Evolutionary conservation across 2,888 invertebrate species (phyloP).

Genomic region (Drosophila fulvimacula): DNA sequence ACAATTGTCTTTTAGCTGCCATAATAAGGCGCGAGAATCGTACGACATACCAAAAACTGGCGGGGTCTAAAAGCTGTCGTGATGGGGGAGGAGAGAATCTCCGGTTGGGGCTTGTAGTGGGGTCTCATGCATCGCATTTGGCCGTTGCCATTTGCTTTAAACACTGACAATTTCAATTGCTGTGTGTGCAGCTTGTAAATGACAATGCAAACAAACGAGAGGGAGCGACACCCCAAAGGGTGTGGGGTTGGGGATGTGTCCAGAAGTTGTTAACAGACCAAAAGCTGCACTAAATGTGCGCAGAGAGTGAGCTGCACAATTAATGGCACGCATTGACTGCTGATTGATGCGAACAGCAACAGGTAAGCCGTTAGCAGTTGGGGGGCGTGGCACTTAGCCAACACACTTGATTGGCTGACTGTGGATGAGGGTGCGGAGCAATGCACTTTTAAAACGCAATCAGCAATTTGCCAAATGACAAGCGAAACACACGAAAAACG

Average conservation of each 20-base stretch:
- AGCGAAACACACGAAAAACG: constrained; percentile 16
- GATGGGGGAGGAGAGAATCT: not conserved
- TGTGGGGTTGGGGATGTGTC: constrained; percentile 18
- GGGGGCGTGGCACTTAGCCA: not conserved
- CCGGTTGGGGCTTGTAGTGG: not conserved
- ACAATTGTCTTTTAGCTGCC: constrained; percentile 47
- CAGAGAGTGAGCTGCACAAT: constrained; percentile 47
- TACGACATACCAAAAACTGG: constrained; percentile 8
- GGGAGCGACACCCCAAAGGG: not conserved
- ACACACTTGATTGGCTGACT: constrained; percentile 7
- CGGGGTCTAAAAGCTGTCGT: not conserved
- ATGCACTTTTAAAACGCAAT: constrained; percentile 68
- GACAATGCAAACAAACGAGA: constrained; percentile 40
- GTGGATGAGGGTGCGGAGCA: not conserved
- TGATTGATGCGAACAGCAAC: constrained; percentile 62
- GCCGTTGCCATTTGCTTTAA: constrained; percentile 54
- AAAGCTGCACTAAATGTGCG: constrained; percentile 25
- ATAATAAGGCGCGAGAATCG: constrained; percentile 39
- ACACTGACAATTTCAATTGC: constrained; percentile 68
- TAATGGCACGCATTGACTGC: constrained; percentile 53
- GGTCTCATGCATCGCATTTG: constrained; percentile 39
- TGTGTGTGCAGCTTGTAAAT: constrained; percentile 42
- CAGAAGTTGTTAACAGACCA: constrained; percentile 42
- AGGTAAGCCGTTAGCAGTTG: constrained; percentile 42
- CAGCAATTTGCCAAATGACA: constrained; percentile 69